phyloP scores from a whole-genome alignment of 1,140 invertebrate species.

The Meloidogyne exigua region DNA sequence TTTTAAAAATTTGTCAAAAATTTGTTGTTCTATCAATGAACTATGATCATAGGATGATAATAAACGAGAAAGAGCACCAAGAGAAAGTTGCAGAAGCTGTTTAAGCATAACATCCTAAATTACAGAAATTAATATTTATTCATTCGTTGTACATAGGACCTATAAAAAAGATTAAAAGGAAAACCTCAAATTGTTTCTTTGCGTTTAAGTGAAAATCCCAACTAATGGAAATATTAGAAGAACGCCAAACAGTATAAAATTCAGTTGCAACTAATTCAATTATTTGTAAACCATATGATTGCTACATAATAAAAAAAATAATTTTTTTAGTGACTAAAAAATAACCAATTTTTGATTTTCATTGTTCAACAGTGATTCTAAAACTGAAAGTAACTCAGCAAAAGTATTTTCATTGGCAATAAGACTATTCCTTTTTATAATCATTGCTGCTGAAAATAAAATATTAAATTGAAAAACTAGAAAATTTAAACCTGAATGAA shows the following conservation, averaged over 20 bases:
- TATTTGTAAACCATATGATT: slow-evolving; percentile 31
- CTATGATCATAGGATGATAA: slow-evolving; percentile 27
- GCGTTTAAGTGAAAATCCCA: slow-evolving; percentile 37
- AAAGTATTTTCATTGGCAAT: slow-evolving; percentile 10
- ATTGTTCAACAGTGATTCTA: slow-evolving; percentile 20
- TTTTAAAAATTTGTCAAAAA: slow-evolving; percentile 35
- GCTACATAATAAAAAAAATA: slow-evolving; percentile 24
- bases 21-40: slow-evolving; percentile 22
- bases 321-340: not conserved
- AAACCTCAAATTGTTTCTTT: slow-evolving; percentile 31
- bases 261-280: slow-evolving; percentile 34
- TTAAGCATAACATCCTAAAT: slow-evolving; percentile 34
- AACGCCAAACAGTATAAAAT: slow-evolving; percentile 28
- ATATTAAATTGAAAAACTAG: slow-evolving; percentile 5
- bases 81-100: slow-evolving; percentile 31
- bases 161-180: no score
- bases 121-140: no score
- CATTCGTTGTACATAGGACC: no score
- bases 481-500: slow-evolving; percentile 20
- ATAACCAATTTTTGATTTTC: slow-evolving; percentile 26
- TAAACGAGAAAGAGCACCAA: slow-evolving; percentile 28
- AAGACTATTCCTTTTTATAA: slow-evolving; percentile 17
- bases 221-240: slow-evolving; percentile 29
- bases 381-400: slow-evolving; percentile 16
- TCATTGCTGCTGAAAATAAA: slow-evolving; percentile 9